Evolutionary conservation across 2,888 invertebrate genomes (phyloP).

Genomic region (Disparrhopalites patrizii): DNA sequence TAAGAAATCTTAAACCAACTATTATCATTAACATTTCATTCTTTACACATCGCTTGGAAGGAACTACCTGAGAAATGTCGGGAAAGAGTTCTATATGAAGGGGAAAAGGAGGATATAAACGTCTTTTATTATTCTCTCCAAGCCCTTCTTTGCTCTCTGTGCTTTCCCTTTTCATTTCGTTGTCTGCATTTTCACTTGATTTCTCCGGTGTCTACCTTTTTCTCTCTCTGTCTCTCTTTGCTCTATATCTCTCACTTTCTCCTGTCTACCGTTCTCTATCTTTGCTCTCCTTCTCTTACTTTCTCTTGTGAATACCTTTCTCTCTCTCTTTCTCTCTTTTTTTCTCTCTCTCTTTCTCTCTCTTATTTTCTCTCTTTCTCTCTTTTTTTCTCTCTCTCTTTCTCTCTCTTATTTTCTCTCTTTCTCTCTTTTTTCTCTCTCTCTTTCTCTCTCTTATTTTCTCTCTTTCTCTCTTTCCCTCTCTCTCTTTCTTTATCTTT

Average conservation of each 20-base stretch:
- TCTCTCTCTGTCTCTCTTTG: background rate
- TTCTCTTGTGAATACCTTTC: background rate
- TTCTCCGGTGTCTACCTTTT: background rate
- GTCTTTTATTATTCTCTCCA: constrained; percentile 1
- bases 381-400: background rate
- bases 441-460: background rate
- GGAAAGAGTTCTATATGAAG: no score
- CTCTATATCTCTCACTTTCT: background rate
- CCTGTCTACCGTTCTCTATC: background rate
- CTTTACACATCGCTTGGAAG: no score
- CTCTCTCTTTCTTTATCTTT: background rate
- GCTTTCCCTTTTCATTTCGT: no score
- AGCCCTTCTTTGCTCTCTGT: no score
- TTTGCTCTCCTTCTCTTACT: background rate
- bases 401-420: background rate
- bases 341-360: background rate
- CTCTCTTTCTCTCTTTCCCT: background rate
- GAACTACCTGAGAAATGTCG: no score
- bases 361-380: background rate
- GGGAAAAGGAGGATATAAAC: no score
- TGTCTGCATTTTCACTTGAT: no score
- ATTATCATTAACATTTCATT: no score
- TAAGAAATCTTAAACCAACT: no score
- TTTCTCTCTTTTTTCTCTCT: background rate
- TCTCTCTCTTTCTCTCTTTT: background rate